phyloP scores from a whole-genome alignment of 2,113 vertebrate genomes.

The Lagenorhynchus albirostris region DNA sequence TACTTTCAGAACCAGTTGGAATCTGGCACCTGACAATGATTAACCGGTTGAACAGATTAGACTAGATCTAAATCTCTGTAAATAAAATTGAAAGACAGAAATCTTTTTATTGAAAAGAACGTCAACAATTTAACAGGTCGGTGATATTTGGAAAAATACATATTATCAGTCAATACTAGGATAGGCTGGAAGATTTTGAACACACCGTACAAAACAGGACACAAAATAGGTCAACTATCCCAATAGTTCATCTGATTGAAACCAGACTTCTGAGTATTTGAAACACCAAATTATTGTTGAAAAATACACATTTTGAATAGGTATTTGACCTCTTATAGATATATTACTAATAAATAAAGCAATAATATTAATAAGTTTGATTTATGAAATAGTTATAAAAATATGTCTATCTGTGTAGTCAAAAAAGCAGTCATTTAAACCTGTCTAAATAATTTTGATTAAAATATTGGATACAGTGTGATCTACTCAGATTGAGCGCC shows the following conservation, averaged over 20 bases:
- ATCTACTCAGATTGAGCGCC: neutral
- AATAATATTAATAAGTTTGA: neutral
- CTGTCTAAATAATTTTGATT: neutral
- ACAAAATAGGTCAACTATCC: neutral
- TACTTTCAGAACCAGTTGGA: neutral
- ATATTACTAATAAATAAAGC: neutral
- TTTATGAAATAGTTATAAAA: conserved; percentile 9
- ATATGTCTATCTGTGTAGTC: neutral
- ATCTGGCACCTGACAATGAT: conserved; percentile 11
- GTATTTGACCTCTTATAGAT: neutral
- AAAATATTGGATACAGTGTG: neutral
- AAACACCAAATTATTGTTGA: neutral
- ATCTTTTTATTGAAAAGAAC: conserved; percentile 33
- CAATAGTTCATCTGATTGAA: neutral
- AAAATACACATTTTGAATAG: neutral
- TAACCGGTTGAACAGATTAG: conserved; percentile 13
- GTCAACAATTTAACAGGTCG: neutral
- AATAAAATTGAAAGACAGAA: conserved; percentile 15
- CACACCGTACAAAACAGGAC: neutral
- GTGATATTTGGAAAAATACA: conserved; percentile 5
- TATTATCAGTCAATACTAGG: neutral
- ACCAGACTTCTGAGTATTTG: neutral
- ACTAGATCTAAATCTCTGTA: conserved; percentile 26
- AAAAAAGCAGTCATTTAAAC: neutral
- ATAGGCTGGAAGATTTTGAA: neutral